Conservation (phyloP, 2,797 vertebrate species). For the Jordanella pulchra region DNA sequence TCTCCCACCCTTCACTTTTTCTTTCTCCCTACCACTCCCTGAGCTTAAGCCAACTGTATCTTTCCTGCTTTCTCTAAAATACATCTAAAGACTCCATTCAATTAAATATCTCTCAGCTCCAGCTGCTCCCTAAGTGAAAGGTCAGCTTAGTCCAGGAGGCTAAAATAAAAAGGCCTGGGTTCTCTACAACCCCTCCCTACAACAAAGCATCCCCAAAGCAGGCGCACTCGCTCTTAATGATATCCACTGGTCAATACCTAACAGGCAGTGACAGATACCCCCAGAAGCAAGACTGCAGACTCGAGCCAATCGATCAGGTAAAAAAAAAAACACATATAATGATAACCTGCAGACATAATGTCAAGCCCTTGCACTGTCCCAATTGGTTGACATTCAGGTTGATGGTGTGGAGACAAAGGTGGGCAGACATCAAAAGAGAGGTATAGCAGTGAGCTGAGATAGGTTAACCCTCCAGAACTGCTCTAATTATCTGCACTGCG, state of each 20-base stretch:
- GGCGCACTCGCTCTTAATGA: slow-evolving; percentile 86
- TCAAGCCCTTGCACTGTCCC: slow-evolving; percentile 83
- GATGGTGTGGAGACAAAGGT: slow-evolving; percentile 67
- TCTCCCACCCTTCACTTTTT: slow-evolving; percentile 41
- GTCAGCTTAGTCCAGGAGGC: slow-evolving; percentile 90
- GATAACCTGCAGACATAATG: slow-evolving; percentile 94
- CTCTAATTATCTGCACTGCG: slow-evolving; percentile 77
- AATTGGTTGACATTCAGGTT: slow-evolving; percentile 86
- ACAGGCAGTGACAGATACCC: slow-evolving; percentile 88
- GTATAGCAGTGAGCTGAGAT: slow-evolving; percentile 67
- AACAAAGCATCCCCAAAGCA: slow-evolving; percentile 79
- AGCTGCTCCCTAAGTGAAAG: slow-evolving; percentile 96
- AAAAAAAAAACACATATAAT: slow-evolving; percentile 85
- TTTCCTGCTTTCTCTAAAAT: slow-evolving; percentile 81
- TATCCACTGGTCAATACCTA: slow-evolving; percentile 92
- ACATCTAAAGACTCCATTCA: slow-evolving; percentile 93
- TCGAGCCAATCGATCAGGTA: slow-evolving; percentile 87
- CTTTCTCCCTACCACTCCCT: slow-evolving; percentile 64
- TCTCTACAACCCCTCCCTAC: slow-evolving; percentile 69
- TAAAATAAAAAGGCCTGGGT: slow-evolving; percentile 84
- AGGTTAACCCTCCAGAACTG: slow-evolving; percentile 75
- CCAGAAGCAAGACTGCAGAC: slow-evolving; percentile 89
- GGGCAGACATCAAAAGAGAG: slow-evolving; percentile 79
- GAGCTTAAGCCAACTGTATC: slow-evolving; percentile 71
- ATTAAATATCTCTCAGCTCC: slow-evolving; percentile 94